A percentile compares a stretch with the other conserved stretches of the same genome.
Evolutionary conservation across 2,113 vertebrate genomes (phyloP).

Genomic region (Danio rerio): GRCz12tu NC_133200.1:35421501-35422000

Average conservation of each 20-base stretch:
- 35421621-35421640: constrained; percentile 28
- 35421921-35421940: constrained; percentile 29
- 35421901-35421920: constrained; percentile 31
- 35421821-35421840: background rate
- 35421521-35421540: constrained; percentile 66
- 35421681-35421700: background rate
- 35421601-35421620: constrained; percentile 57
- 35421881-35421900: constrained; percentile 9
- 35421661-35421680: background rate
- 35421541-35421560: constrained; percentile 68
- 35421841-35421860: constrained; percentile 13
- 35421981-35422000: background rate
- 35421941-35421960: constrained; percentile 23
- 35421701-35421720: background rate
- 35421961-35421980: background rate
- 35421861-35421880: background rate
- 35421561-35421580: constrained; percentile 64
- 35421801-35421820: background rate
- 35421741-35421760: background rate
- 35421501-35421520: constrained; percentile 20
- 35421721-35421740: background rate
- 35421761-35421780: no score
- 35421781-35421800: background rate
- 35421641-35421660: constrained; percentile 30
- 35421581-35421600: constrained; percentile 62